Evolutionary conservation across 1,140 invertebrate genomes (phyloP).

Genomic region (Onthophagus taurus): DNA sequence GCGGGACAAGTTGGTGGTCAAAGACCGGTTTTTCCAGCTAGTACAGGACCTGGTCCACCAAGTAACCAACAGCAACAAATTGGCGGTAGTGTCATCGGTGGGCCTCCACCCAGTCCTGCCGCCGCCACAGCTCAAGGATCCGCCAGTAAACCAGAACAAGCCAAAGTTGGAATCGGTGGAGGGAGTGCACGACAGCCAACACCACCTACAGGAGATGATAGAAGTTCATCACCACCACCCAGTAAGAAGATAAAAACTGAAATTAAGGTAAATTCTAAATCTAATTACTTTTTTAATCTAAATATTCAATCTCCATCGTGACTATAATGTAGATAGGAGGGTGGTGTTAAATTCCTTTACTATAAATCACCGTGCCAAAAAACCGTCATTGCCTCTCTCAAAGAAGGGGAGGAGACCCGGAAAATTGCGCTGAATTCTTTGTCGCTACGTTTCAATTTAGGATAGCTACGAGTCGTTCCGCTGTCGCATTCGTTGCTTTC

Average conservation of each 20-base stretch:
- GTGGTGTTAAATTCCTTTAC: no score
- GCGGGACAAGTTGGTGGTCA: conserved; percentile 37
- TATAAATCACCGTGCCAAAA: no score
- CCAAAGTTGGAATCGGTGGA: conserved; percentile 42
- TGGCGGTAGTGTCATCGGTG: conserved; percentile 31
- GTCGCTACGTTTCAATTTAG: no score
- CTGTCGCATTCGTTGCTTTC: no score
- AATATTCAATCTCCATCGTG: no score
- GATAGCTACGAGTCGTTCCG: no score
- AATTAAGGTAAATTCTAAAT: conserved; percentile 57
- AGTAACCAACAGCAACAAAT: conserved; percentile 30
- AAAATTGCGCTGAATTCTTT: no score
- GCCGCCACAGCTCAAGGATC: conserved; percentile 42
- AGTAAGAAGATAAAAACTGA: conserved; percentile 58
- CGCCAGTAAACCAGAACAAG: conserved; percentile 42
- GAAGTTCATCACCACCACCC: conserved; percentile 47
- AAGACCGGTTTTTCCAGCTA: conserved; percentile 39
- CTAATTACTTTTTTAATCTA: no score
- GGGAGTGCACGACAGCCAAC: conserved; percentile 20
- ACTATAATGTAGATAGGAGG: no score
- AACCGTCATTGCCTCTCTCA: no score
- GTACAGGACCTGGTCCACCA: conserved; percentile 41
- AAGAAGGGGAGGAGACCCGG: no score
- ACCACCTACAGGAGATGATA: conserved; percentile 21
- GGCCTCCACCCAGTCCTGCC: conserved; percentile 42